Conservation (phyloP, 2,888 invertebrate genomes). For the Limenitis camilla region DNA sequence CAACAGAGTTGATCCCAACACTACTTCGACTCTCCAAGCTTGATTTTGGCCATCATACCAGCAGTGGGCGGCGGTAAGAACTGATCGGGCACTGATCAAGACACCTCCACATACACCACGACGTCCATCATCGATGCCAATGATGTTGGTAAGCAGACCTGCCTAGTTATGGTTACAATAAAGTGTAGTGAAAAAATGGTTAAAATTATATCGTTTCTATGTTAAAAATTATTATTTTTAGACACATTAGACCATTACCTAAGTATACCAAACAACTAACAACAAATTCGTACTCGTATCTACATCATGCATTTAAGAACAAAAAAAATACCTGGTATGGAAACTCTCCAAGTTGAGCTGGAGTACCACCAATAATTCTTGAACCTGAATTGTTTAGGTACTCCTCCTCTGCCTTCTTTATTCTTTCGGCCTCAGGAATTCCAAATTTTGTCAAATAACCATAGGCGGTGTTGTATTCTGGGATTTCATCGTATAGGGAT, state of each 20-base stretch:
- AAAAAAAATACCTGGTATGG: background rate
- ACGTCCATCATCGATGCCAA: slow-evolving; percentile 28
- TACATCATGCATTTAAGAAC: background rate
- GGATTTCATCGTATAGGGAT: background rate
- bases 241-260: no score
- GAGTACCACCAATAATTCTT: slow-evolving; percentile 1
- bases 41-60: slow-evolving; percentile 49
- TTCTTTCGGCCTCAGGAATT: slow-evolving; percentile 38
- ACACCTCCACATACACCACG: slow-evolving; percentile 42
- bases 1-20: slow-evolving; percentile 39
- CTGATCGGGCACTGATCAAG: slow-evolving; percentile 31
- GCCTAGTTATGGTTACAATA: slow-evolving; percentile 26
- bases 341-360: slow-evolving; percentile 9
- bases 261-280: no score
- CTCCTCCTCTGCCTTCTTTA: slow-evolving; percentile 35
- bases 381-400: slow-evolving; percentile 15
- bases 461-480: slow-evolving; percentile 28
- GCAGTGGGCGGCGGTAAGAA: slow-evolving; percentile 53
- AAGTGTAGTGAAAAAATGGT: no score
- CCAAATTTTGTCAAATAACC: slow-evolving; percentile 41
- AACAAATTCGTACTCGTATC: no score
- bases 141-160: slow-evolving; percentile 35
- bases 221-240: no score
- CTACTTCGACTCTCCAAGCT: slow-evolving; percentile 39
- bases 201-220: no score